These are phyloP conservation scores for Corythoichthys haematopterus DNA, from an alignment of 2,113 vertebrate genomes.

Conservation along the genomic window DNA sequence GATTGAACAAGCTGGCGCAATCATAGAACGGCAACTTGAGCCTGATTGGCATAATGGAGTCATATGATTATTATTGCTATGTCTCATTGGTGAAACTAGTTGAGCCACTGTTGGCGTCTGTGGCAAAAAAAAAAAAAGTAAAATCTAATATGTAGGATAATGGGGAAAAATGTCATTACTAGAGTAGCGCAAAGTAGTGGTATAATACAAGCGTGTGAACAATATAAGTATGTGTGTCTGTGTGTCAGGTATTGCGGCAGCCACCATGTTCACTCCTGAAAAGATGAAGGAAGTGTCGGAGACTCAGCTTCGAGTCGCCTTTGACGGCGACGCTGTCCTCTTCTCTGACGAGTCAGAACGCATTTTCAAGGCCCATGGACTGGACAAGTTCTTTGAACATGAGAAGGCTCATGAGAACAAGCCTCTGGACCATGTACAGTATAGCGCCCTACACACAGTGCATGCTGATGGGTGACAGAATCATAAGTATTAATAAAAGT, in stretches of 20 bases:
- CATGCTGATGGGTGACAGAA: background rate
- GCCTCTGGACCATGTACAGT: constrained; percentile 85
- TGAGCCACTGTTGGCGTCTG: too few species aligned
- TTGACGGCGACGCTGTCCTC: constrained; percentile 90
- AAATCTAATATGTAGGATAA: too few species aligned
- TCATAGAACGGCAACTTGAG: too few species aligned
- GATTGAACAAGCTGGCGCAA: too few species aligned
- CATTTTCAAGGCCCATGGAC: constrained; percentile 87
- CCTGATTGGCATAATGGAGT: too few species aligned
- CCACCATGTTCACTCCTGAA: constrained; percentile 88
- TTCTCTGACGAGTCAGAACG: constrained; percentile 94
- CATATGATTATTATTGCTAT: too few species aligned
- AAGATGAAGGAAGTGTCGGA: constrained; percentile 79
- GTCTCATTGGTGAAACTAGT: too few species aligned
- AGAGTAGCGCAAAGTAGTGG: too few species aligned
- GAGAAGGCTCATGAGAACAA: constrained; percentile 89
- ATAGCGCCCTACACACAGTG: constrained; percentile 9
- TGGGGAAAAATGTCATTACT: too few species aligned
- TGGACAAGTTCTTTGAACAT: constrained; percentile 92
- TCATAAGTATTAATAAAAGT: background rate
- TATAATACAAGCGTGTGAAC: background rate
- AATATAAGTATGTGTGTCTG: constrained; percentile 5
- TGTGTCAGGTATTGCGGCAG: constrained; percentile 84
- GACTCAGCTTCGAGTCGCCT: constrained; percentile 88
- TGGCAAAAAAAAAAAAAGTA: too few species aligned